Evolutionary conservation across 2,888 invertebrate species (phyloP), one percentile per base, ranked within the genome.

Genomic region (Apocheima hispidaria): DNA sequence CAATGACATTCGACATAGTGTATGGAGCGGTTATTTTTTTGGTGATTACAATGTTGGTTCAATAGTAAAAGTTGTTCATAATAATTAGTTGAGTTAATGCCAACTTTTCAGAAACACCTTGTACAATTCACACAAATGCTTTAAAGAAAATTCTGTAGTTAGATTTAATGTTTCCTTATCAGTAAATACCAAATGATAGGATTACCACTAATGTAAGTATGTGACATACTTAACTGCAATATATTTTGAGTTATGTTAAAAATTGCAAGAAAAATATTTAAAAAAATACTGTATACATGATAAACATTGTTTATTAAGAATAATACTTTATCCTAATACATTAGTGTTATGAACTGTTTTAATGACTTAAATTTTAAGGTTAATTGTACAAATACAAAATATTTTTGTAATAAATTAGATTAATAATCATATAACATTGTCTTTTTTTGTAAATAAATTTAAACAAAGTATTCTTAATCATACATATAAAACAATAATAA

Each of bases 351-450:
- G 20, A 33, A 20, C n/a, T 56, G 5, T 52, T 33, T 33, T 20
- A 23, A 23, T 44, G 12, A n/a, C 3, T 38, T 33, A 38, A 26
- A 36, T 46, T 16, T 26, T 44, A 65, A 55, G 44, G 51, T 62
- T 58, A 67, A 48, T 64, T 75, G 73, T 75, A 76, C 70, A 75
- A 68, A 72, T 58, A 41, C 52, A 59, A 41, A 55, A 59, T 78
- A 75, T 77, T 74, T 77, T 76, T 71, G 58, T 70, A 66, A 64
- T 66, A 63, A 61, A 59, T 40, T 38, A 44, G 41, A 30, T 36
- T 41, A n/a, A 43, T n/a, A 40, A 30, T 38, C 28, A 43, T 10
- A 21, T 30, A 38, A 44, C 18, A 41, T 35, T 33, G 58, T 51
- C 6, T 51, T 44, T 61, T 59, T 30, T 46, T 46, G 6, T 30